Conservation (phyloP, 1,140 invertebrate genomes). For the Manduca sexta region DNA sequence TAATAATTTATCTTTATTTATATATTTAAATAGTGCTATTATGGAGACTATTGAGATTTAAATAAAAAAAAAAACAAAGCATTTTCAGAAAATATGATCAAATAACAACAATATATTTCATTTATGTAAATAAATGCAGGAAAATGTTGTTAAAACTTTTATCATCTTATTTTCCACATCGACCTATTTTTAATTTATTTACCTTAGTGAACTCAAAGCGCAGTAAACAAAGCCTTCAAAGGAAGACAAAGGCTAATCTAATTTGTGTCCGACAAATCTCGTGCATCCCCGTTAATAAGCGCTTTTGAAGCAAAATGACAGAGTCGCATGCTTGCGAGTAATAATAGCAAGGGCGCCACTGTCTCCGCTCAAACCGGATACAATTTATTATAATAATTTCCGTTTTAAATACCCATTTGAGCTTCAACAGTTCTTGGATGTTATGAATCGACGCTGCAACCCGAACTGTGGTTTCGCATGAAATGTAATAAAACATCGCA, state of each 20-base stretch:
- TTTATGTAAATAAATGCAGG: no score
- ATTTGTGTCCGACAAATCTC: background rate
- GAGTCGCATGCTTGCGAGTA: conserved; percentile 33
- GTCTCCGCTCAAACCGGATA: conserved; percentile 31
- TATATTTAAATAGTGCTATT: no score
- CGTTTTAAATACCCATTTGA: conserved; percentile 25
- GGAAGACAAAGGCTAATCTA: conserved; percentile 5
- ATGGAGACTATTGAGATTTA: no score
- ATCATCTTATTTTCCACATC: no score
- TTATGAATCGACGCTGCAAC: background rate
- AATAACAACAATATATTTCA: no score
- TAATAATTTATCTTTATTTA: no score
- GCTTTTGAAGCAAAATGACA: conserved; percentile 31
- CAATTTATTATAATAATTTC: conserved; percentile 36
- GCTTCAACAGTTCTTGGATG: background rate
- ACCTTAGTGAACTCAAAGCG: no score
- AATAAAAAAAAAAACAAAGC: no score
- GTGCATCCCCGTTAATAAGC: conserved; percentile 2
- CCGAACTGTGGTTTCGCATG: background rate
- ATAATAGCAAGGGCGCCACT: conserved; percentile 30
- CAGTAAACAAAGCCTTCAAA: background rate
- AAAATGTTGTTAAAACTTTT: no score
- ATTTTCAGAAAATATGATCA: no score
- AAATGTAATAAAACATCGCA: background rate
- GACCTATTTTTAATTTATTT: no score